These are phyloP conservation scores for Phenacoccus solenopsis DNA, from an alignment of 1,140 invertebrate genomes.

Conservation along the genomic window DNA sequence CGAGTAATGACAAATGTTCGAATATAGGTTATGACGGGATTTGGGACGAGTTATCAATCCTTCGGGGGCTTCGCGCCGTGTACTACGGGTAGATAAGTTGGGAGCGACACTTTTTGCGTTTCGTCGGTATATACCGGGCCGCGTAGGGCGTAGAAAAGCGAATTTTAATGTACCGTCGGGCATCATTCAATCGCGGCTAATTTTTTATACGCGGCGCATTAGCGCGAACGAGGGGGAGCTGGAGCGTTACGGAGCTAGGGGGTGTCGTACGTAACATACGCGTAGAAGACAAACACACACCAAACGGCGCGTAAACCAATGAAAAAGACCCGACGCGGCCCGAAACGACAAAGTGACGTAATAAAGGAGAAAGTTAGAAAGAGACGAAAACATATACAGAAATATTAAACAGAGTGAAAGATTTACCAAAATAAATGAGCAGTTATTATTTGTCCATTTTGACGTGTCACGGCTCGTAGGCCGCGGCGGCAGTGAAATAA, in stretches of 20 bases:
- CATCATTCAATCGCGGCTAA: neutral
- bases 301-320: neutral
- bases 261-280: neutral
- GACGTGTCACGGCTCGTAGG: neutral
- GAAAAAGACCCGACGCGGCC: neutral
- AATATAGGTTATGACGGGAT: neutral
- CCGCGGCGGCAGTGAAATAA: neutral
- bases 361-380: neutral
- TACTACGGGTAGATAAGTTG: neutral
- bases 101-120: too few species aligned
- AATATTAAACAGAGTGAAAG: neutral
- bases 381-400: neutral
- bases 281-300: neutral
- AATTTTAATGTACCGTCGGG: neutral
- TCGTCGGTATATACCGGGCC: neutral
- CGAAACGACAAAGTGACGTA: neutral
- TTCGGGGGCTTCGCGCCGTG: neutral
- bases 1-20: neutral
- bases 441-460: conserved; percentile 3
- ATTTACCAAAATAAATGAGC: neutral
- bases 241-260: neutral
- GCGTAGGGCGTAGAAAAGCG: neutral
- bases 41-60: neutral
- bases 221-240: neutral
- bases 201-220: neutral